Evolutionary conservation across 2,113 vertebrate genomes (phyloP).

Genomic region (Trachemys scripta): DNA sequence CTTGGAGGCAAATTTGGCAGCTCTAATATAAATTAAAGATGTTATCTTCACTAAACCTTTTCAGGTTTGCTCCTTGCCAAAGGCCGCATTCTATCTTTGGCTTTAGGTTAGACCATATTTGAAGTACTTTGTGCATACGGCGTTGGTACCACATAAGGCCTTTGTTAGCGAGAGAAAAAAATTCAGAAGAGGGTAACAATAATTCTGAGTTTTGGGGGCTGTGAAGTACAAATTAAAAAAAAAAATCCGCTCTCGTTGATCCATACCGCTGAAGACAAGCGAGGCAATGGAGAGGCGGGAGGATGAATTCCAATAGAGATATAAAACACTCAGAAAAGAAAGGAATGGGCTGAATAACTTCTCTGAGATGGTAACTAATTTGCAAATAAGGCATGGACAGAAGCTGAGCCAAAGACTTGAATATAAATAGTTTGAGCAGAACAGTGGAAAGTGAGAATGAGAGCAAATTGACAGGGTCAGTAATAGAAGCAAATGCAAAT

Average conservation of each 20-base stretch:
- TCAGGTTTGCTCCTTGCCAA: neutral
- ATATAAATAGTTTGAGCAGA: constrained; percentile 55
- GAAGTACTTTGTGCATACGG: neutral
- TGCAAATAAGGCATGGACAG: constrained; percentile 67
- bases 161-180: neutral
- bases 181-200: neutral
- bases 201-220: neutral
- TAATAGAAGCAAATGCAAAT: constrained; percentile 49
- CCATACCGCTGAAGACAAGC: constrained; percentile 11
- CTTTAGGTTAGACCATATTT: neutral
- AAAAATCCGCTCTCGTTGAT: neutral
- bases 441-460: neutral
- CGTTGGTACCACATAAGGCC: neutral
- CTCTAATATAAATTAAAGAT: neutral
- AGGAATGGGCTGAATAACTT: constrained; percentile 46
- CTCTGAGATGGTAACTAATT: constrained; percentile 50
- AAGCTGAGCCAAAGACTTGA: constrained; percentile 31
- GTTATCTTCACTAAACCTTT: neutral
- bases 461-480: neutral
- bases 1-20: neutral
- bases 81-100: neutral
- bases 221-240: neutral
- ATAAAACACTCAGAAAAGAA: constrained; percentile 39
- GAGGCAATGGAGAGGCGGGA: neutral
- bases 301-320: constrained; percentile 36